These are phyloP conservation scores for Pseudorhiza aurosa DNA, from an alignment of 30 jellyfish, hydroid and myxozoan genomes.

Conservation along the genomic window DNA sequence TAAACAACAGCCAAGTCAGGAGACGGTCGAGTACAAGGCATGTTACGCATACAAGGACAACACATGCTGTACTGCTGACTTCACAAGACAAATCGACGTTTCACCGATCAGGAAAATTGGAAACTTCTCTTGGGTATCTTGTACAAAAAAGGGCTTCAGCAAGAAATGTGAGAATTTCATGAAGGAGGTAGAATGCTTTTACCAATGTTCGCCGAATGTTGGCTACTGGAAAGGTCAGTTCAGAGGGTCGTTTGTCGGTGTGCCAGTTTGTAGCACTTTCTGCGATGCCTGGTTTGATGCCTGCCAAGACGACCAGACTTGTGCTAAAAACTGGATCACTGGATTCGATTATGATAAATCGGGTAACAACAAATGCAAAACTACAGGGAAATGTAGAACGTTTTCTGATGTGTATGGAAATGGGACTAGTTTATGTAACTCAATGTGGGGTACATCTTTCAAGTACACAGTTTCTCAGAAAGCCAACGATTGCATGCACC, in stretches of 20 bases:
- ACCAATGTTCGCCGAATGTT: conserved; percentile 85
- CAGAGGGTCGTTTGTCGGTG: conserved; percentile 74
- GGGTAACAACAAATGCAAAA: conserved; percentile 64
- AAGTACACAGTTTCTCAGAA: conserved; percentile 31
- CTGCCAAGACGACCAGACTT: conserved; percentile 55
- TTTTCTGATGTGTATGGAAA: conserved; percentile 55
- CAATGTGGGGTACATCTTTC: conserved; percentile 84
- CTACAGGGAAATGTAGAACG: conserved; percentile 6
- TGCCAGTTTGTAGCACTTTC: conserved; percentile 63
- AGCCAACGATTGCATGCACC: conserved; percentile 68
- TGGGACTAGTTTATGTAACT: conserved; percentile 68
- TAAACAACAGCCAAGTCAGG: conserved; percentile 61
- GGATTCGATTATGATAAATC: conserved; percentile 8
- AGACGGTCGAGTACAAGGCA: conserved; percentile 53
- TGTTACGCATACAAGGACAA: conserved; percentile 62
- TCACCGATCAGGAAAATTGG: conserved; percentile 66
- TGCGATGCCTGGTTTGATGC: conserved; percentile 90
- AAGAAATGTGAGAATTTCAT: conserved; percentile 51
- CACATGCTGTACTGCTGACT: conserved; percentile 75
- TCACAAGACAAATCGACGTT: conserved; percentile 48
- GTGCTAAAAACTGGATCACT: conserved; percentile 81
- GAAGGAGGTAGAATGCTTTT: conserved; percentile 76
- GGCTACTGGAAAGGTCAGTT: conserved; percentile 79
- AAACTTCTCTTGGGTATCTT: conserved; percentile 68
- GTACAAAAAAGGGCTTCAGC: conserved; percentile 22